phyloP scores from a whole-genome alignment of 2,888 invertebrate genomes.

The Lasioglossum malachurum region DNA sequence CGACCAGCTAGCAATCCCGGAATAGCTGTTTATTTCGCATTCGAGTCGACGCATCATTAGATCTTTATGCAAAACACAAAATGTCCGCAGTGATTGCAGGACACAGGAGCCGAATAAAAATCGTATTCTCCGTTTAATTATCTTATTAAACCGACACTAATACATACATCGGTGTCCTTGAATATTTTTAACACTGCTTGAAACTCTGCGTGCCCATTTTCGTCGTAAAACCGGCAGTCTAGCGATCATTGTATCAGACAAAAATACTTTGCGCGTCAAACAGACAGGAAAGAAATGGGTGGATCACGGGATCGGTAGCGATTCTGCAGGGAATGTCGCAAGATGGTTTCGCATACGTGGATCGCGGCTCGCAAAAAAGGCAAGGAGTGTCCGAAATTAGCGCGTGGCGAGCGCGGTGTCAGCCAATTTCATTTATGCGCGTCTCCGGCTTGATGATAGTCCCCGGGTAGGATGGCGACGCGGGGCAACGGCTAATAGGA shows the following conservation, averaged over 20 bases:
- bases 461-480: slow-evolving; percentile 9
- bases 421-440: slow-evolving; percentile 65
- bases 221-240: too few relatives aligned
- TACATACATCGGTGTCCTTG: too few relatives aligned
- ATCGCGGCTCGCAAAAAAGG: slow-evolving; percentile 34
- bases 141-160: too few relatives aligned
- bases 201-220: too few relatives aligned
- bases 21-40: neutral
- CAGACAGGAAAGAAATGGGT: neutral
- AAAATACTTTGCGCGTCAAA: neutral
- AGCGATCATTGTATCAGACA: too few relatives aligned
- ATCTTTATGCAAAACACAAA: too few relatives aligned
- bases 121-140: too few relatives aligned
- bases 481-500: slow-evolving; percentile 67
- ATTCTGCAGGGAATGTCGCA: neutral
- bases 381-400: slow-evolving; percentile 61
- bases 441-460: slow-evolving; percentile 28
- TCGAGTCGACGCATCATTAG: too few relatives aligned
- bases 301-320: neutral
- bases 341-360: neutral
- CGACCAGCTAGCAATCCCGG: neutral
- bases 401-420: slow-evolving; percentile 41
- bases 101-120: too few relatives aligned
- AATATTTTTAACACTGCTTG: too few relatives aligned
- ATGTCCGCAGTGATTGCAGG: too few relatives aligned